Conservation (phyloP, 2,888 invertebrate genomes). For the Perdita meconis region DNA sequence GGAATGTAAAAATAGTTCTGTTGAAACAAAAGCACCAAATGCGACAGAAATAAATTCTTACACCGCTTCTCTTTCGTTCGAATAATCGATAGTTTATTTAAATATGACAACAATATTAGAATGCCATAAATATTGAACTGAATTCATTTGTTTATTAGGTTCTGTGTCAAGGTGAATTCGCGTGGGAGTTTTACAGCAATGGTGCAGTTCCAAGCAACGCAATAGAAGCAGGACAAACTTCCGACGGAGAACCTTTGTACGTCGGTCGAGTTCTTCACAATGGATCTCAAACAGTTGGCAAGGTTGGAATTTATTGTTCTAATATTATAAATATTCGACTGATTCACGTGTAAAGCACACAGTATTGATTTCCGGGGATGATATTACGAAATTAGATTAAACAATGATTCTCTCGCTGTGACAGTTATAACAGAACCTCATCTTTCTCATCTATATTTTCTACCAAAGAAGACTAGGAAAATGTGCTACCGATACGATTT, state of each 20-base stretch:
- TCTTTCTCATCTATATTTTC: neutral
- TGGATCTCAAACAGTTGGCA: constrained; percentile 89
- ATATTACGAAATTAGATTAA: too few species aligned
- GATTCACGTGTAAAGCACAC: neutral
- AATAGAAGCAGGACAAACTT: constrained; percentile 87
- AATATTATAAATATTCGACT: neutral
- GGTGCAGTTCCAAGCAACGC: constrained; percentile 88
- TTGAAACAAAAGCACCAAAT: too few species aligned
- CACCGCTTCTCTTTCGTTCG: too few species aligned
- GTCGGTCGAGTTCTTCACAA: constrained; percentile 89
- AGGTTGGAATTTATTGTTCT: constrained; percentile 83
- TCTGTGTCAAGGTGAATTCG: constrained; percentile 87
- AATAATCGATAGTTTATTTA: too few species aligned
- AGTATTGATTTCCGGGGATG: neutral
- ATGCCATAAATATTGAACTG: neutral
- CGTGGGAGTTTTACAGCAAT: constrained; percentile 87
- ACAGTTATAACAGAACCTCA: neutral
- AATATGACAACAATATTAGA: neutral
- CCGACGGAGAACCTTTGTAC: constrained; percentile 88
- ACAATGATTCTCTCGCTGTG: too few species aligned
- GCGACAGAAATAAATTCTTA: too few species aligned
- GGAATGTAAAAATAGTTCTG: too few species aligned
- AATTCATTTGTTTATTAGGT: constrained; percentile 83
- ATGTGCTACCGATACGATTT: neutral
- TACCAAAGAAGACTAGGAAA: too few species aligned